phyloP scores from a whole-genome alignment of 2,113 vertebrate genomes.

The Hippolais icterina region DNA sequence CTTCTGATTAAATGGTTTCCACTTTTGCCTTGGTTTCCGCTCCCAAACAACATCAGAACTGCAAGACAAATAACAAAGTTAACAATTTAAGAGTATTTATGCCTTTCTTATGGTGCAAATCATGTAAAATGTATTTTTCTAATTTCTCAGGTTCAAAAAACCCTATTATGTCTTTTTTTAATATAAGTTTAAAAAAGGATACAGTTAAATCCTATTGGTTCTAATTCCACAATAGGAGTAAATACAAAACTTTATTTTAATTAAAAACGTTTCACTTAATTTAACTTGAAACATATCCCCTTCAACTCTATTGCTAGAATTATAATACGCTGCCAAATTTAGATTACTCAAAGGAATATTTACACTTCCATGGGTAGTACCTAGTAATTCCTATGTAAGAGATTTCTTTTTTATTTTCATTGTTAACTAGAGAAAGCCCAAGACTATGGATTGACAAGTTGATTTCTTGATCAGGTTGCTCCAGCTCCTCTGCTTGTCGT shows the following conservation, averaged over 20 bases:
- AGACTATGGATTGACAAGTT: constrained; percentile 89
- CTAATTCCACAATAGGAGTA: background rate
- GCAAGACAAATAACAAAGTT: background rate
- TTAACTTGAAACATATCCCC: background rate
- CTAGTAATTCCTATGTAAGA: constrained; percentile 94
- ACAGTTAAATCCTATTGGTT: background rate
- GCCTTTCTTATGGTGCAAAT: background rate
- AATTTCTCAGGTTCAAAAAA: background rate
- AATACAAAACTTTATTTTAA: background rate
- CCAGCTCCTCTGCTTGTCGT: constrained; percentile 91
- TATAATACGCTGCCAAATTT: background rate
- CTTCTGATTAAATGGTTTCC: constrained; percentile 93
- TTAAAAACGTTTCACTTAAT: background rate
- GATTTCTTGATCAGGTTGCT: constrained; percentile 90
- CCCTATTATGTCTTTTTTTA: background rate
- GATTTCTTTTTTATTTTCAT: constrained; percentile 86
- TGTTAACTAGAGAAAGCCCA: constrained; percentile 92
- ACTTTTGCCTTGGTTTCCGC: constrained; percentile 86
- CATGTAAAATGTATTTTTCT: background rate
- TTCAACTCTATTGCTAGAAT: background rate
- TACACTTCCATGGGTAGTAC: constrained; percentile 59
- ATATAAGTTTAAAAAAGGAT: background rate
- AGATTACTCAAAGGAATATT: background rate
- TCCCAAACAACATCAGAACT: constrained; percentile 98
- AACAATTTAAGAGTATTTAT: background rate